Percentiles rank a stretch among this genome's conserved stretches.
Evolutionary conservation across 2,888 invertebrate species (phyloP).

Genomic region (Luperina nickerlii): DNA sequence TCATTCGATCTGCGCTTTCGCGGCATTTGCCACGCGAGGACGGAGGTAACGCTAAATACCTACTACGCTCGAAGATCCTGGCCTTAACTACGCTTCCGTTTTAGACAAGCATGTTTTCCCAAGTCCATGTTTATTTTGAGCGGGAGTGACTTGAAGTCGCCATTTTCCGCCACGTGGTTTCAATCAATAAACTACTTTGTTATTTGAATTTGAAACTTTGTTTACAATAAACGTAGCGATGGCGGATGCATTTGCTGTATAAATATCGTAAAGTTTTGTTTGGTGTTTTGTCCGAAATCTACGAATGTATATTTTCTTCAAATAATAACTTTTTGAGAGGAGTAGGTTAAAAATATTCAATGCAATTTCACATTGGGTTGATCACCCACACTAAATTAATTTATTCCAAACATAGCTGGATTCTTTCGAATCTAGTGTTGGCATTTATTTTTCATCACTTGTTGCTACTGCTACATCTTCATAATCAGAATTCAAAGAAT

Average conservation of each 20-base stretch:
- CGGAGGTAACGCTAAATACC: too few relatives aligned
- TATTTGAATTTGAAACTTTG: conserved; percentile 25
- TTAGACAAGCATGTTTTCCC: conserved; percentile 69
- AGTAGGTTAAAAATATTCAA: background rate
- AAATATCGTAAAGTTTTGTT: conserved; percentile 21
- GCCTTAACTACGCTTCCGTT: conserved; percentile 22
- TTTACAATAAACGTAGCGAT: conserved; percentile 26
- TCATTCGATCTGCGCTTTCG: too few relatives aligned
- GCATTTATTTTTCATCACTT: background rate
- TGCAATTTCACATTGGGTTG: background rate
- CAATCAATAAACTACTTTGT: conserved; percentile 46
- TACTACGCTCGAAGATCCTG: too few relatives aligned
- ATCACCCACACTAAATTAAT: background rate
- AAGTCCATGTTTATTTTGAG: conserved; percentile 48
- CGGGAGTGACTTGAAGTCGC: conserved; percentile 15
- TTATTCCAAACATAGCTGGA: too few relatives aligned
- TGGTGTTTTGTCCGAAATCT: background rate
- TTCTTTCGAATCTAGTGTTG: background rate
- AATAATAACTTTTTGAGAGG: background rate
- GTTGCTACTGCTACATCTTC: background rate
- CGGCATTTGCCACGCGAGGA: too few relatives aligned
- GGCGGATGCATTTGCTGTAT: conserved; percentile 17
- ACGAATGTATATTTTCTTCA: background rate
- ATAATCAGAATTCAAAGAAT: conserved; percentile 1
- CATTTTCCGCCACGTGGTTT: conserved; percentile 40